Evolutionary conservation across 2,888 invertebrate genomes (phyloP), one percentile per base, ranked within the genome.

Genomic region (Volucella bombylans): DNA sequence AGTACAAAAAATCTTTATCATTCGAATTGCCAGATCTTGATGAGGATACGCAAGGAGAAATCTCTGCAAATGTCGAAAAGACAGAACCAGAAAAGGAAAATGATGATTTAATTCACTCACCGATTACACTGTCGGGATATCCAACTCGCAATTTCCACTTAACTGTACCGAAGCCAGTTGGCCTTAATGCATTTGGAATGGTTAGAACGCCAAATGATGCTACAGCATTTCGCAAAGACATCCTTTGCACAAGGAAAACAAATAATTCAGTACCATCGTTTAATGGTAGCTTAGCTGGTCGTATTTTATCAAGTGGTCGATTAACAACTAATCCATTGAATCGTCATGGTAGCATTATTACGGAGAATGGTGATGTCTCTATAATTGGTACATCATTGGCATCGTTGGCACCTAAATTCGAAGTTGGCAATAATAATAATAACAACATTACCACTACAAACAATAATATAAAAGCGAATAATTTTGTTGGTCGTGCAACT

Each of bases 201-300:
- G 15, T 79, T 0, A 47, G 54, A 15, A 80, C 83, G 18, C 69
- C 74, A 9, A 61, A 18, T 54, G 83, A 83, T 14, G 89, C 89
- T 8, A 89, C 89, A 1, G 88, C 89, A 3, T 87, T 91, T 49
- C 89, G 90, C 14, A 90, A 91, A 74, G 88, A 90, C 87, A 86
- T 91, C 41, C 80, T 90, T 0, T 90, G 88, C 62, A 89, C 89
- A 4, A 89, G 90, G 14, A 90, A 91, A 83, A 90, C 90, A 15
- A 91, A 90, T 67, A 90, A 91, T 52, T 50, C 71, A 9, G n/a
- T 74, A 31, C 41, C 59, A 11, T 12, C 71, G 2, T 45, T 74
- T 18, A 71, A 69, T 50, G 81, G 50, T 1, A 64, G 61, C 14
- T 31, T 73, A 23, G 11, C 73, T 10, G 49, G 43, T 10, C 73